These are phyloP conservation scores for Heliconius erato DNA, from an alignment of 2,888 invertebrate species.

Conservation along the genomic window DNA sequence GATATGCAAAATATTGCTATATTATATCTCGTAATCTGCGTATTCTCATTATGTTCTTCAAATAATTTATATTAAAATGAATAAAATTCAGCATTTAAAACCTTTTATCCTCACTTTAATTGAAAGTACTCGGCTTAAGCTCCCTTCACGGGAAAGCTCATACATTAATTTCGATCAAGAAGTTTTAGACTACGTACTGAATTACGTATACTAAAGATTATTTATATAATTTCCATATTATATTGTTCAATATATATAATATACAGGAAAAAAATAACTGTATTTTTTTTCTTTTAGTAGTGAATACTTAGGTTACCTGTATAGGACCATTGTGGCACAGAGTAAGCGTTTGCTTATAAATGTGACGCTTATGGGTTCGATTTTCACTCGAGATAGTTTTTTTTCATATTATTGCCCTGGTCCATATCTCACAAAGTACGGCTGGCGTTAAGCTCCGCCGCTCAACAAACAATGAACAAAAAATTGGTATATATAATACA, in stretches of 20 bases:
- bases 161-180: conserved; percentile 13
- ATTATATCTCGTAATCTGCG: not conserved
- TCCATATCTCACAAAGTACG: no score
- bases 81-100: conserved; percentile 8
- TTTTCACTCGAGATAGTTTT: not conserved
- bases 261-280: no score
- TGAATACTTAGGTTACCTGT: not conserved
- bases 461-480: not conserved
- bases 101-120: not conserved
- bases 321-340: not conserved
- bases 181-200: not conserved
- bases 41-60: not conserved
- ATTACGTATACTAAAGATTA: not conserved
- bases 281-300: not conserved
- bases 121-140: conserved; percentile 5
- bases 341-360: not conserved
- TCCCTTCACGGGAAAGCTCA: conserved; percentile 9
- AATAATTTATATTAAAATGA: conserved; percentile 3
- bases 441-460: not conserved
- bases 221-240: not conserved
- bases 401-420: not conserved
- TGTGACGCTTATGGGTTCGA: not conserved
- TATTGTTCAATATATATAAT: no score
- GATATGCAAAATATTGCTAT: not conserved
- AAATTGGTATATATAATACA: not conserved